Evolutionary conservation across 2,797 vertebrate species (phyloP), one percentile per base, ranked within the genome.

Genomic region (Chrosomus eos): DNA sequence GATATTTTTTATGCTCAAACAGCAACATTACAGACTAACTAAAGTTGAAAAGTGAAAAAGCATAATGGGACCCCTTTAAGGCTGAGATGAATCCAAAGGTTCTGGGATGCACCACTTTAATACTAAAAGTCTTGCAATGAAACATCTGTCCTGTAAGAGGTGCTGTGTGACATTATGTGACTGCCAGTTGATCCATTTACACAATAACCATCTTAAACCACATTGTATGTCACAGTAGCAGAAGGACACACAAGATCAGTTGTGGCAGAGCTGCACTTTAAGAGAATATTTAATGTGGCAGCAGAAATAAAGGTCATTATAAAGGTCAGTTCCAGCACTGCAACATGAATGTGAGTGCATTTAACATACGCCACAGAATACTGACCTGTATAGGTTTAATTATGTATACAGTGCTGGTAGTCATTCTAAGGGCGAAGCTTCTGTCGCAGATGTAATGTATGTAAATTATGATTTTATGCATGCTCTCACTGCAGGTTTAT

Each of bases 381-480:
- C 33, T 74, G 53, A 66, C 26, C 26, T 31, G 38, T 83, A 74
- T 77, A 88, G 73, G 55, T 68, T 85, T 72, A 81, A 86, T 89
- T 70, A 83, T 77, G 73, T 81, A 74, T 85, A 53, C 82, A 85
- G 75, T 66, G 21, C 70, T 55, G 87, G 84, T n/a, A 0, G 51
- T 21, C 82, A 81, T 48, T 70, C 71, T 79, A 51, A 72, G 28
- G 76, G 74, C 23, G 75, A 85, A 70, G 80, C 83, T 75, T 87
- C 86, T 83, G 88, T 87, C 81, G 86, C 87, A 75, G 28, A 86
- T 75, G 82, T 80, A 90, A 84, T 73, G 82, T 79, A 90, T 92
- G 85, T 72, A 91, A 91, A 93, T 90, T 62, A n/a, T 26, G 1
- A 81, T 90, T 88, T 92, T 85, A 82, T 90, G 80, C 77, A 45